Evolutionary conservation across 2,888 invertebrate genomes (phyloP).

Genomic region (Mantis religiosa): DNA sequence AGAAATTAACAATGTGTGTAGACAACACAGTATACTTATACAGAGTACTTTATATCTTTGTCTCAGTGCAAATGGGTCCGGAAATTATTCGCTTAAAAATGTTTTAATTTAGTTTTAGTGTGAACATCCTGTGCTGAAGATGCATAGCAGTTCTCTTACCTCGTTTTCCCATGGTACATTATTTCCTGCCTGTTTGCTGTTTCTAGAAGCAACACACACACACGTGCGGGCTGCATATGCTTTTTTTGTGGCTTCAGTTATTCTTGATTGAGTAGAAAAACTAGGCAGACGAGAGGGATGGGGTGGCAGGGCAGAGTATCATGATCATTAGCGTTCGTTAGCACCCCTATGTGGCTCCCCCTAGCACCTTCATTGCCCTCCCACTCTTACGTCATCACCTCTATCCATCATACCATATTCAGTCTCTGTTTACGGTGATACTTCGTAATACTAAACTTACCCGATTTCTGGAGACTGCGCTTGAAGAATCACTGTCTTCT

Average conservation of each 20-base stretch:
- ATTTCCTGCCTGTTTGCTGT: background rate
- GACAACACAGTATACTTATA: too few species aligned
- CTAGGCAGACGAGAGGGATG: background rate
- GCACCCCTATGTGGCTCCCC: background rate
- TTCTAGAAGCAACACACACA: background rate
- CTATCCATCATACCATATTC: background rate
- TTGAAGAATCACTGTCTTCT: background rate
- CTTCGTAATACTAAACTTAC: background rate
- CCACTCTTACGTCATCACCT: background rate
- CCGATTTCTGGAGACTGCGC: background rate
- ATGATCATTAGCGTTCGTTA: conserved; percentile 3
- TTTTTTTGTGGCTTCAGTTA: background rate
- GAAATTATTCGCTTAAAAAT: too few species aligned
- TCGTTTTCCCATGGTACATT: background rate
- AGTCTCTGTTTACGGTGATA: background rate
- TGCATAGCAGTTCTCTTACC: background rate
- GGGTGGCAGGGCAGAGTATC: background rate
- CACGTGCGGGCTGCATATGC: background rate
- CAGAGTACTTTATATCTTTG: too few species aligned
- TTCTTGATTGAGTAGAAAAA: background rate
- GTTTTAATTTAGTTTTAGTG: background rate
- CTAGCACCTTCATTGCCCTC: background rate
- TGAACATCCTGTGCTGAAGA: background rate
- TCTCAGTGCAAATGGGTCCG: too few species aligned
- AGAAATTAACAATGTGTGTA: too few species aligned